Evolutionary conservation across 2,797 vertebrate genomes (phyloP), one percentile per base, ranked within the genome.

Genomic region (Manis crassicaudata): DNA sequence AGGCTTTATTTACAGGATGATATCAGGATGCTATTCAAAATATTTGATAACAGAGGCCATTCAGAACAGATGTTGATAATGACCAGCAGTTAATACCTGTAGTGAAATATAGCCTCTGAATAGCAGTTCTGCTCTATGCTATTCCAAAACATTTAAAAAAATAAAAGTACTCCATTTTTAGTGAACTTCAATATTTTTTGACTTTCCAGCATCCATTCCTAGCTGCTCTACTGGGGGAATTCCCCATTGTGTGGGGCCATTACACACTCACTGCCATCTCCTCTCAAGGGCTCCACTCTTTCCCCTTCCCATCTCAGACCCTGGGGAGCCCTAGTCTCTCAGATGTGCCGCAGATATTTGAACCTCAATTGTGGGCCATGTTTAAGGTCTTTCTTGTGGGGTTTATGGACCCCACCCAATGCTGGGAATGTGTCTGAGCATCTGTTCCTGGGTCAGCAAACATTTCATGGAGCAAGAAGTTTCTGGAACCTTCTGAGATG

Each of bases 41-140:
- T 54, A 86, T 72, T 95, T 76, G 46, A 37, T 25, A 70, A 77
- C 7, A 52, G 43, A 60, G 29, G 35, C 9, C 21, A 67, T 67
- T 89, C 56, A 54, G 46, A 54, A 77, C 7, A 92, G 84, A 79
- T 73, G 56, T 10, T 65, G 32, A 2, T 73, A 60, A 67, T 92
- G 68, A 80, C 32, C 37, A 70, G 40, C 16, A 83, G 27, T 27
- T 50, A 46, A n/a, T 50, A 50, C 2, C 8, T n/a, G 35, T 18
- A 52, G 35, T 40, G 29, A 68, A 80, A 63, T 58, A 63, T 70
- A 50, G 43, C 46, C 17, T 75, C 7, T 58, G 46, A 91, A 91
- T 79, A 88, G 35, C 29, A 92, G 50, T 88, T 95, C 40, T 67
- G 16, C 20, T 90, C 92, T 90, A 50, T 83, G 56, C 5, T 56